Conservation (phyloP, 2,113 vertebrate species). For the Tychaedon coryphoeus region DNA sequence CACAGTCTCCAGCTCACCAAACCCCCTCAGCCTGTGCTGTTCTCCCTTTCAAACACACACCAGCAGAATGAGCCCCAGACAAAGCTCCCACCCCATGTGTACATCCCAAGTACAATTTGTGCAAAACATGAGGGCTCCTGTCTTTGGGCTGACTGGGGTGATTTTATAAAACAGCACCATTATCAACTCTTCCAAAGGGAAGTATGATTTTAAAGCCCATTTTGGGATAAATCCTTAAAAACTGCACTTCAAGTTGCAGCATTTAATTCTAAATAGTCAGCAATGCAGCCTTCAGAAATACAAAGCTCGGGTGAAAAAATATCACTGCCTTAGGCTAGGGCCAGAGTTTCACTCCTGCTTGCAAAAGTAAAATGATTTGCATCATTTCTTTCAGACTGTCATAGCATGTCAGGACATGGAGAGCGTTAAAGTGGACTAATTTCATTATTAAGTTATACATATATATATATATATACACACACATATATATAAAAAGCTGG, state of each 20-base stretch:
- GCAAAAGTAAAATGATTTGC: background rate
- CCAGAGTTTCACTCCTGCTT: background rate
- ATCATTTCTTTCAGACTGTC: background rate
- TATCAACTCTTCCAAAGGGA: rapidly evolving
- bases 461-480: rapidly evolving
- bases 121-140: rapidly evolving
- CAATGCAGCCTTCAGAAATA: background rate
- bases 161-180: background rate
- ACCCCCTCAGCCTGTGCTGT: rapidly evolving
- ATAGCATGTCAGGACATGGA: background rate
- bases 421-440: background rate
- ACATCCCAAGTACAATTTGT: background rate
- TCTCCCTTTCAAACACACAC: background rate
- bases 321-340: background rate
- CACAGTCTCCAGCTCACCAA: background rate
- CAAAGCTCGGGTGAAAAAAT: background rate
- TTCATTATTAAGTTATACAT: background rate
- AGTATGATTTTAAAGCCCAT: background rate
- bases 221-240: background rate
- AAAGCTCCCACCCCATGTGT: rapidly evolving
- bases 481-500: background rate
- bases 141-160: background rate
- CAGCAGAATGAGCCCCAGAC: background rate
- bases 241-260: background rate
- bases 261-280: background rate